Base-by-base conservation (phyloP, 2,888 invertebrate genomes). In the Nomada goodeniana region DNA sequence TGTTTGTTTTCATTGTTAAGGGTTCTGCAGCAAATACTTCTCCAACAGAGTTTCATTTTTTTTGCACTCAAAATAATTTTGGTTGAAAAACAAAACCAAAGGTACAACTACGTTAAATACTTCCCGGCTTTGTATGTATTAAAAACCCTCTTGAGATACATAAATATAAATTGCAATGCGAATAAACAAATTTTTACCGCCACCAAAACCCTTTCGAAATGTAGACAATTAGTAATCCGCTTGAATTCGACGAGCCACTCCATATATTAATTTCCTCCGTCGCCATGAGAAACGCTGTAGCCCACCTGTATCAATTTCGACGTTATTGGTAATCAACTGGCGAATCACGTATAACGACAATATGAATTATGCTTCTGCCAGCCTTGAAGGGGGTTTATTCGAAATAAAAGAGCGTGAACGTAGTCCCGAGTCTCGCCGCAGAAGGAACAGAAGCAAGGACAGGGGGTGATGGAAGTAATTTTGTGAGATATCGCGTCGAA, bases 261-360 rank as follows among this genome's bases (percentile, higher is more conserved):
- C 13, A 53, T 53, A 53, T 20, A 53, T 10, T 20, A 26, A 5
- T 13, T 59, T 60, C 15, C 23, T 72, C 63, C 42, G 11, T 4
- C 53, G n/a, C n/a, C 65, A 59, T 76, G 83, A 89, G 85, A 87
- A 78, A 82, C 82, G 57, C 88, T 85, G 87, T 61, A 72, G 15
- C 15, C 42, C 59, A 64, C 50, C 75, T 77, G 72, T 76, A 71
- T 65, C 63, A 80, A 80, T 65, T 68, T 75, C 78, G 71, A 82
- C 85, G 89, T 84, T 90, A 91, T 91, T 89, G 90, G 89, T 87
- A 91, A 91, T 91, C 90, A 90, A 85, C 89, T 77, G 65, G 78
- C 75, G 81, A 79, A 86, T 85, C 86, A 85, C 86, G 86, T 84
- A 86, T 86, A 88, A 91, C 87, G 90, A 91, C 89, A 88, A 91